Evolutionary conservation across 2,797 vertebrate genomes (phyloP), one percentile per base, ranked within the genome.

Genomic region (Gymnoscopelus microlampas): DNA sequence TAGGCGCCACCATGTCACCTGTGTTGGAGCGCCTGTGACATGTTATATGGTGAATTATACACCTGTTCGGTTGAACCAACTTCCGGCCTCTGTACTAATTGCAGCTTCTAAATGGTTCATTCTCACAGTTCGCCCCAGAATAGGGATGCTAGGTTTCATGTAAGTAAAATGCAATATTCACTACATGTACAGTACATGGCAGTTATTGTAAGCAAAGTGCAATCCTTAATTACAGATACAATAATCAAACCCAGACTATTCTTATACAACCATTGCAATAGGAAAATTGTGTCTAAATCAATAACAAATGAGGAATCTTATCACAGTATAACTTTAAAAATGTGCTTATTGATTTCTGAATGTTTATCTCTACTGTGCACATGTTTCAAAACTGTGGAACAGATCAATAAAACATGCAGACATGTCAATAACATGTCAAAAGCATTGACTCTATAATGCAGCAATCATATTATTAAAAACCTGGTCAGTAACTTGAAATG

Each of bases 341-440:
- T 5, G 50, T 65, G 13, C 14, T 13, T 4, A 15, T 58, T 35
- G 63, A 66, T 55, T 57, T 65, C 48, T 29, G 26, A 3, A 15
- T 60, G 62, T 67, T 35, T 58, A 67, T 58, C 55, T 57, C 24
- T 49, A 5, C 14, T 32, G 56, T 50, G 53, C 65, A 67, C 55
- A 35, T 5, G 55, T 50, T 58, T 44, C 8, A 58, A 24, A 50
- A 51, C 23, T 51, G 24, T 51, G 49, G 48, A 48, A 54, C 50
- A n/a, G 19, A 29, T 60, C 50, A 50, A 64, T 53, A 63, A 55
- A 62, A 44, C 55, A 60, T 39, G 29, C 32, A 19, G 2, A 64
- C 49, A 14, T 67, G 68, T 74, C 72, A 63, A 58, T 68, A 54
- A 54, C 44, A 60, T 24, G 44, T 76, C 51, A 32, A 14, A 56